Evolutionary conservation across 2,888 invertebrate genomes (phyloP).

Genomic region (Brachypalpus laphriformis): DNA sequence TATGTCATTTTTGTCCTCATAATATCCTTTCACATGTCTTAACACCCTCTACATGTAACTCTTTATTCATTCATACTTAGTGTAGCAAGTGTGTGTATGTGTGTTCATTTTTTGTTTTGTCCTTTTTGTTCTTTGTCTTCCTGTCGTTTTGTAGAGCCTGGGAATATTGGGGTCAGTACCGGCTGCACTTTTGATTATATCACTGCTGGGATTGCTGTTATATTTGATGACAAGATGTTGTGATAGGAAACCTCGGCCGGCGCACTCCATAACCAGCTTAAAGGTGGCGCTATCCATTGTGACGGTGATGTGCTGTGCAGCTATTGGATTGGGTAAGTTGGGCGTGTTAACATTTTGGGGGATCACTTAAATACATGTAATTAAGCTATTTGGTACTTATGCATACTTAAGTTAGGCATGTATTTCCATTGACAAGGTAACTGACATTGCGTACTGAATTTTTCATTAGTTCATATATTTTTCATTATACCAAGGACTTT

Average conservation of each 20-base stretch:
- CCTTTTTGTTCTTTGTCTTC: constrained; percentile 76
- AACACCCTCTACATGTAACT: not conserved
- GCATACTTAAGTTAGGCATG: not conserved
- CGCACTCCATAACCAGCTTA: constrained; percentile 93
- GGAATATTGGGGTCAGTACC: constrained; percentile 96
- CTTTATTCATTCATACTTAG: constrained; percentile 12
- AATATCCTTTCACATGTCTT: constrained; percentile 7
- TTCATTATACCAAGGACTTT: not conserved
- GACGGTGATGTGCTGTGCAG: constrained; percentile 94
- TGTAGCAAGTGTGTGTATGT: constrained; percentile 10
- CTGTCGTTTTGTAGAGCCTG: constrained; percentile 87
- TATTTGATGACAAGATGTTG: constrained; percentile 98
- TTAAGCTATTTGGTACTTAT: not conserved
- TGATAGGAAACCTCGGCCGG: constrained; percentile 95
- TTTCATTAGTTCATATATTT: not conserved
- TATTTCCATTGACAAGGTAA: not conserved
- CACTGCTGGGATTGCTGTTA: constrained; percentile 93
- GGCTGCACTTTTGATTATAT: constrained; percentile 96
- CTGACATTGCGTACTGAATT: not conserved
- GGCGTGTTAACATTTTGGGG: not conserved
- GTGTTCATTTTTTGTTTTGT: constrained; percentile 3
- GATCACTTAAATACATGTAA: not conserved
- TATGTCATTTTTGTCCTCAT: constrained; percentile 29
- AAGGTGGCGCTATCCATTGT: constrained; percentile 91
- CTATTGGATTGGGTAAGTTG: constrained; percentile 89